These are phyloP conservation scores for Mnemiopsis leidyi DNA, from an alignment of 37 sponge, comb jelly and placozoan genomes.

Conservation along the genomic window DNA sequence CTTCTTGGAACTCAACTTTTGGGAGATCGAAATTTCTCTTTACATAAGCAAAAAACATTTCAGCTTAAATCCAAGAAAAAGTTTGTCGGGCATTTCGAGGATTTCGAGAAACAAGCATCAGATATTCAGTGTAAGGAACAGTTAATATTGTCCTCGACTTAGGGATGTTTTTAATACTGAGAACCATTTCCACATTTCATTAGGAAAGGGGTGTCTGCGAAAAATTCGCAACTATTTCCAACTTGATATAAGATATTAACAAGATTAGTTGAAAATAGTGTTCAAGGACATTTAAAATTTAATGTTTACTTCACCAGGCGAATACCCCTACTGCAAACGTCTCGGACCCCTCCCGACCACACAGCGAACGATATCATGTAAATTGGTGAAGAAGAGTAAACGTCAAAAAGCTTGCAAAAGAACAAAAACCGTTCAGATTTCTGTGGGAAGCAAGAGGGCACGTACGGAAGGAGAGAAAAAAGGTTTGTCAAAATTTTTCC, in stretches of 20 bases:
- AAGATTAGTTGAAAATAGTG: too few species aligned
- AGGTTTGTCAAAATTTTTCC: neutral
- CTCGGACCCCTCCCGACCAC: neutral
- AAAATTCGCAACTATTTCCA: too few species aligned
- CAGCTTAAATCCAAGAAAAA: conserved; percentile 18
- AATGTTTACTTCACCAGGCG: neutral
- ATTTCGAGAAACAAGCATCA: neutral
- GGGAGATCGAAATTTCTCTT: too few species aligned
- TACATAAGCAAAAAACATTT: too few species aligned
- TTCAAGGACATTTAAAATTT: too few species aligned
- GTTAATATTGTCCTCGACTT: too few species aligned
- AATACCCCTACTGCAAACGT: neutral
- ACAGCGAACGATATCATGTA: neutral
- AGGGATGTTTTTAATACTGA: too few species aligned
- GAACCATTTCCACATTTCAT: too few species aligned
- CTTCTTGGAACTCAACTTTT: too few species aligned
- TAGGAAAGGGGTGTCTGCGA: too few species aligned
- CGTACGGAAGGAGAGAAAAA: neutral
- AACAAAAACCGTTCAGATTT: neutral
- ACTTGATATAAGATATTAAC: too few species aligned
- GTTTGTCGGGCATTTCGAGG: neutral
- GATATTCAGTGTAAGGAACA: conserved; percentile 12
- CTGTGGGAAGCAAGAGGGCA: neutral
- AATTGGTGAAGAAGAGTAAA: conserved; percentile 50
- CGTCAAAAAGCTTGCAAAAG: neutral